Base-by-base conservation (phyloP, 2,888 invertebrate species). In the Lasioglossum villosulum region DNA sequence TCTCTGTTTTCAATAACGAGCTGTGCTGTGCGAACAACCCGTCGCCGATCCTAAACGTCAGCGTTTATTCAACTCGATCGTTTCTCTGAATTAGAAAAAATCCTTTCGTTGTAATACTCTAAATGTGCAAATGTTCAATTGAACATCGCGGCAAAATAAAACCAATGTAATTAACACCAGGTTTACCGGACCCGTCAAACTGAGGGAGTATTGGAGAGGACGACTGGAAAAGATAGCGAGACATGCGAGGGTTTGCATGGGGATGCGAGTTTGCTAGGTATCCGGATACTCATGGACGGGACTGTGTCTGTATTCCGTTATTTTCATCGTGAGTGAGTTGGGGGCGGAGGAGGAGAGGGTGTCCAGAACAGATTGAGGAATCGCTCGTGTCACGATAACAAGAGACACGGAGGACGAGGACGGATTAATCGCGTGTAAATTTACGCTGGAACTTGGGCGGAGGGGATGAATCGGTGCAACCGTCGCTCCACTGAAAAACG, bases 361-460 rank as follows among this genome's bases (percentile, higher is more conserved):
- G 42, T 70, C n/a, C 56, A 59, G 45, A 63, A n/a, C 34, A 68
- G 73, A 82, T 83, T 83, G 82, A 82, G 73, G 63, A 76, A 83
- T 76, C 68, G 66, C 37, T 70, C n/a, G 39, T 52, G 75, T 75
- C 80, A 56, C 42, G 79, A 85, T 84, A 85, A 84, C 84, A 78
- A 75, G 85, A 75, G 77, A 78, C 72, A 76, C 48, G 48, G 77
- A 66, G 56, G 66, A 84, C 78, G 80, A 75, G 80, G 80, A 84
- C 76, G 84, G 75, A 85, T 86, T 86, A 85, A 86, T 86, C 78
- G 86, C 76, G 78, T 81, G 79, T 85, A 83, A 87, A 87, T 80
- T 86, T 80, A 82, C 78, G 37, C 66, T 39, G 70, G 39, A 56
- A 70, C 37, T 14, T 14, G n/a, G 39, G 70, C 10, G 37, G 70